These are phyloP conservation scores for Mola mola DNA, from an alignment of 2,113 vertebrate species.

Conservation along the genomic window DNA sequence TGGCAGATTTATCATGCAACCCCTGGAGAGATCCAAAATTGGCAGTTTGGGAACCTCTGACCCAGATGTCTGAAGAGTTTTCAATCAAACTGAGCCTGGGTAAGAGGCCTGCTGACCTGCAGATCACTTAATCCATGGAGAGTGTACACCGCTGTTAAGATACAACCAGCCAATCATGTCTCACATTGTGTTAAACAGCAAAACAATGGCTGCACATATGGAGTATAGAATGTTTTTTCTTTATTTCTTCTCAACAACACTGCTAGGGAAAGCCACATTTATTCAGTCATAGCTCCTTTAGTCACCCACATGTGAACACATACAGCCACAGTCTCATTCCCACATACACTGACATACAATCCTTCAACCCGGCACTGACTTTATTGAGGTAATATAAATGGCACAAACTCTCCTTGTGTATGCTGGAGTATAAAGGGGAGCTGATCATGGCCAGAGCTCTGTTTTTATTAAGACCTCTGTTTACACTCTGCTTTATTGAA, in stretches of 20 bases:
- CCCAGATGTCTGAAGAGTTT: background rate
- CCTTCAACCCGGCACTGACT: constrained; percentile 46
- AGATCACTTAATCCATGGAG: background rate
- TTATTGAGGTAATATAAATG: constrained; percentile 72
- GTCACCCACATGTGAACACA: constrained; percentile 21
- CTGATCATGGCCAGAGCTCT: constrained; percentile 50
- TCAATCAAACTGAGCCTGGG: background rate
- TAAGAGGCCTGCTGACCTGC: background rate
- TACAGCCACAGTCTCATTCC: constrained; percentile 19
- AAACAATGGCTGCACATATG: constrained; percentile 9
- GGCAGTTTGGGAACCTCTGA: background rate
- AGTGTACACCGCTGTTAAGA: background rate
- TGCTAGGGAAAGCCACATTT: constrained; percentile 11
- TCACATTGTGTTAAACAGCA: constrained; percentile 14
- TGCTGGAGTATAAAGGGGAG: constrained; percentile 47
- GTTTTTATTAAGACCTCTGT: constrained; percentile 74
- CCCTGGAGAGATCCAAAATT: background rate
- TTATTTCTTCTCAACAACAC: constrained; percentile 14
- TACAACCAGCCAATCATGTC: background rate
- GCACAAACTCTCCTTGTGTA: constrained; percentile 65
- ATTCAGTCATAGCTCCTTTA: constrained; percentile 36
- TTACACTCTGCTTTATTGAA: constrained; percentile 77
- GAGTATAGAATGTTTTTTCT: background rate
- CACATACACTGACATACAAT: constrained; percentile 21
- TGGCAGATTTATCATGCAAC: background rate